Conservation (phyloP, 2,113 vertebrate genomes). For the Seriola rivoliana region DNA sequence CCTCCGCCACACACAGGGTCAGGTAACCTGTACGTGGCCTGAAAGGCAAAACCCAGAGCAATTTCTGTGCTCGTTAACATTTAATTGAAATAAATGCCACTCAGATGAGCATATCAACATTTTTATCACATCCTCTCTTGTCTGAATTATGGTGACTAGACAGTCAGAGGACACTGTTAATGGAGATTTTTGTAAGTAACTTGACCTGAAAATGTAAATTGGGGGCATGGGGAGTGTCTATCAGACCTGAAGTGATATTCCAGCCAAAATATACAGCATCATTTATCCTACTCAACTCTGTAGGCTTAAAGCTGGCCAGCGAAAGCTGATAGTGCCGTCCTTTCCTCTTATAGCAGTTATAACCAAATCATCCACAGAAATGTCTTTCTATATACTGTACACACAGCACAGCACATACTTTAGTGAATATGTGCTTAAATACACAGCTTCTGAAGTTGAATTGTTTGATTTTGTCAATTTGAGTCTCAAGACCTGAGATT, state of each 20-base stretch:
- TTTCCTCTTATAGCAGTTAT: too few relatives aligned
- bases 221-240: too few relatives aligned
- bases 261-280: background rate
- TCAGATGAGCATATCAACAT: background rate
- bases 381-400: too few relatives aligned
- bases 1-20: background rate
- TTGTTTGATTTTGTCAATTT: background rate
- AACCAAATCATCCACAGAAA: too few relatives aligned
- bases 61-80: background rate
- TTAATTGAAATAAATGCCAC: background rate
- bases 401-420: too few relatives aligned
- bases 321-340: background rate
- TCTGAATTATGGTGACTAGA: background rate
- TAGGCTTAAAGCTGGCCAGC: too few relatives aligned
- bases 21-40: background rate
- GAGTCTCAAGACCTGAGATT: background rate
- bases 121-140: background rate
- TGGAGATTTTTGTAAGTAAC: background rate
- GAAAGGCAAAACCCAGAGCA: too few relatives aligned
- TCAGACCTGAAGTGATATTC: background rate
- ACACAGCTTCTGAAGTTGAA: too few relatives aligned
- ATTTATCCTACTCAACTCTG: too few relatives aligned
- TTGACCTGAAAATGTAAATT: background rate
- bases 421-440: too few relatives aligned
- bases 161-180: background rate